Evolutionary conservation across 2,113 vertebrate genomes (phyloP).

Genomic region (Otus sunia): DNA sequence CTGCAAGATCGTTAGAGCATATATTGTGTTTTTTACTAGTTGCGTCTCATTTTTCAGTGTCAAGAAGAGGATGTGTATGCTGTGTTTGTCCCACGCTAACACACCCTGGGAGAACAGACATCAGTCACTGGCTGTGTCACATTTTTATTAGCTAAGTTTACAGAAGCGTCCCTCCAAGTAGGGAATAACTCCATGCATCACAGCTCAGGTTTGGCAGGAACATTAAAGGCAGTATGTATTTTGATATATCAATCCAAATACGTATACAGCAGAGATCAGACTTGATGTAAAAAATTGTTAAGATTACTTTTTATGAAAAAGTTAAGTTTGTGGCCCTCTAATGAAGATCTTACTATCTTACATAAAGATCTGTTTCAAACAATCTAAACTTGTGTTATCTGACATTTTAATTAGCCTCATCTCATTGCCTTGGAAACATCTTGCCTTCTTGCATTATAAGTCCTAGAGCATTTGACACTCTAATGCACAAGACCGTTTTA

Average conservation of each 20-base stretch:
- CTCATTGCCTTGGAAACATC: slow-evolving; percentile 35
- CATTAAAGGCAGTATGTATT: slow-evolving; percentile 16
- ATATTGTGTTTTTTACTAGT: not conserved
- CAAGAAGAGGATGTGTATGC: not conserved
- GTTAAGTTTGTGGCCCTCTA: not conserved
- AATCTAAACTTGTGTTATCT: slow-evolving; percentile 23
- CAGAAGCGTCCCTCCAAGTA: not conserved
- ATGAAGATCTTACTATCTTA: not conserved
- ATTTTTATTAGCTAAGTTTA: slow-evolving; percentile 25
- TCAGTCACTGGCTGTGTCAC: not conserved
- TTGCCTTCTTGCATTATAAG: slow-evolving; percentile 8
- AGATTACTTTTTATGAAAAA: not conserved
- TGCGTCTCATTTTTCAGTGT: slow-evolving; percentile 7
- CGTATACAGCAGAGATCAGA: slow-evolving; percentile 1
- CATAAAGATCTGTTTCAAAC: not conserved
- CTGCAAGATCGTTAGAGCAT: not conserved
- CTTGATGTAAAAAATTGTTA: not conserved
- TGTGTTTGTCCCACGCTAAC: not conserved
- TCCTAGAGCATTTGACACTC: not conserved
- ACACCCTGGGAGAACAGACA: not conserved
- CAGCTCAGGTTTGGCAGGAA: slow-evolving; percentile 30
- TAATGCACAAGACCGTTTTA: not conserved
- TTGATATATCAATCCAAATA: slow-evolving; percentile 7
- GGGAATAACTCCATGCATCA: slow-evolving; percentile 25
- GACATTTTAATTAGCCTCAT: slow-evolving; percentile 49